Conservation (phyloP, 1,140 invertebrate genomes). For the Druon quercuslanigerum region DNA sequence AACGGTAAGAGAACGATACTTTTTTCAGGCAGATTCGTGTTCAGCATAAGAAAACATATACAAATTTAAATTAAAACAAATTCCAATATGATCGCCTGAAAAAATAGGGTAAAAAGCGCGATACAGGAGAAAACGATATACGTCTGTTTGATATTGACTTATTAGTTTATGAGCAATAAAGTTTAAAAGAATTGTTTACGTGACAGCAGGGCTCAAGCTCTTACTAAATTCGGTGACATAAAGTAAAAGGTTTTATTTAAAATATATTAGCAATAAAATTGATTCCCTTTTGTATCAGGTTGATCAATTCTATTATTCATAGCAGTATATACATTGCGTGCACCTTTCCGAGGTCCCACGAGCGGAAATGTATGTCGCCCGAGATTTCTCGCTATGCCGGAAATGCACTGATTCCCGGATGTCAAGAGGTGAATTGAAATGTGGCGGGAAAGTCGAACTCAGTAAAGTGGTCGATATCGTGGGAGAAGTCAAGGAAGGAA, state of each 20-base stretch:
- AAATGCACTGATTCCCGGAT: conserved; percentile 42
- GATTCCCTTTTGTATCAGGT: background rate
- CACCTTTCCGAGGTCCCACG: conserved; percentile 27
- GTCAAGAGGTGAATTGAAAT: conserved; percentile 40
- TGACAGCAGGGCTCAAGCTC: too few species aligned
- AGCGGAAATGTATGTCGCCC: conserved; percentile 40
- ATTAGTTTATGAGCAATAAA: too few species aligned
- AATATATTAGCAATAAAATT: conserved; percentile 4
- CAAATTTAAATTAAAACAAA: too few species aligned
- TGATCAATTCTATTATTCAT: conserved; percentile 32
- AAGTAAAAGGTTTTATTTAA: background rate
- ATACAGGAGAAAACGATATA: background rate
- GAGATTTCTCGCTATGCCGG: conserved; percentile 38
- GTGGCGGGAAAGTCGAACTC: conserved; percentile 40
- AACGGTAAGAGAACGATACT: too few species aligned
- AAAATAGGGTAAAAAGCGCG: background rate
- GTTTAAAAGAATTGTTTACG: too few species aligned
- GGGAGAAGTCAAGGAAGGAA: conserved; percentile 25
- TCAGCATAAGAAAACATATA: too few species aligned
- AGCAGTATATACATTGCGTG: background rate
- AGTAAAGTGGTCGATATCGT: conserved; percentile 36
- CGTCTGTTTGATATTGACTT: too few species aligned
- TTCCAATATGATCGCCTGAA: too few species aligned
- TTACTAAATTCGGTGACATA: too few species aligned
- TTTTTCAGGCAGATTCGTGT: too few species aligned